phyloP scores from a whole-genome alignment of 2,797 vertebrate species.

The Antrozous pallidus region DNA sequence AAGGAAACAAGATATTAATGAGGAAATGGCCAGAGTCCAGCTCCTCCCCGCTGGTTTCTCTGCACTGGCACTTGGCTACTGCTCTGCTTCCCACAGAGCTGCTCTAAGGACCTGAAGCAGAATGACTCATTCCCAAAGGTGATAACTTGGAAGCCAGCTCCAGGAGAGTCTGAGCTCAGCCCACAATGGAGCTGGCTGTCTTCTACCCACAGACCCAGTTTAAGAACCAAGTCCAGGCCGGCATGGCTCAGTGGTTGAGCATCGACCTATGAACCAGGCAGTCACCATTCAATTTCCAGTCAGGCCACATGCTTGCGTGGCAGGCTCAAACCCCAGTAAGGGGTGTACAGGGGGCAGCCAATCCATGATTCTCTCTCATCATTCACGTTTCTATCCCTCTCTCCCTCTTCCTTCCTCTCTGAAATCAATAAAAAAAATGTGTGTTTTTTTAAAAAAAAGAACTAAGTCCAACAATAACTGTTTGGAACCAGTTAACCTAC shows the following conservation, averaged over 20 bases:
- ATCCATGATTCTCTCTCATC: too few species aligned
- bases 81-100: not conserved
- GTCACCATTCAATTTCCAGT: too few species aligned
- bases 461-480: not conserved
- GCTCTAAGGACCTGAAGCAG: not conserved
- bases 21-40: conserved; percentile 64
- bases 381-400: too few species aligned
- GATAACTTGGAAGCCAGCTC: not conserved
- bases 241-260: too few species aligned
- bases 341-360: too few species aligned
- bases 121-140: not conserved
- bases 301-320: too few species aligned
- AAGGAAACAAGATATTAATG: conserved; percentile 48
- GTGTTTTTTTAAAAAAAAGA: too few species aligned
- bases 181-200: not conserved
- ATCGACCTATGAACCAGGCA: too few species aligned
- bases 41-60: not conserved
- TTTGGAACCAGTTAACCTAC: not conserved
- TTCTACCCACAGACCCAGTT: not conserved
- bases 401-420: too few species aligned
- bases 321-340: too few species aligned
- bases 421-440: too few species aligned
- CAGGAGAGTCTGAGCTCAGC: not conserved
- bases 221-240: conserved; percentile 6
- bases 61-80: not conserved